Conservation (phyloP, 2,888 invertebrate genomes). For the Glaucopsyche alexis region DNA sequence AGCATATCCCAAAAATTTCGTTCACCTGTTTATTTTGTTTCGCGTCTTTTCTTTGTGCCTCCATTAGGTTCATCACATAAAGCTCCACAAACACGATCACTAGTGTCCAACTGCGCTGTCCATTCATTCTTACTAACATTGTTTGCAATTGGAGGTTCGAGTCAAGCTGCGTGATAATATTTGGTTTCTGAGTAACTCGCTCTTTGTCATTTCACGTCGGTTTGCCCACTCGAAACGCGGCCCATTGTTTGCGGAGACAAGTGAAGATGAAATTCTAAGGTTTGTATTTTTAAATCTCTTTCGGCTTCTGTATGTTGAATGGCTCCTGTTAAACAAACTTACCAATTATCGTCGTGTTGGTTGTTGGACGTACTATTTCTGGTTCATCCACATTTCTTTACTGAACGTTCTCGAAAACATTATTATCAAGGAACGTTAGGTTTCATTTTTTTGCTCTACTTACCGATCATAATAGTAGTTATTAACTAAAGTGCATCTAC, state of each 20-base stretch:
- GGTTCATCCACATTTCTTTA: slow-evolving; percentile 39
- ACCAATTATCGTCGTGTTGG: slow-evolving; percentile 60
- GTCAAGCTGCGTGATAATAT: slow-evolving; percentile 73
- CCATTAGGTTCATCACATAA: slow-evolving; percentile 35
- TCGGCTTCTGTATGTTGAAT: slow-evolving; percentile 74
- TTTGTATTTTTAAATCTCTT: slow-evolving; percentile 71
- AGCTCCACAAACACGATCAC: slow-evolving; percentile 33
- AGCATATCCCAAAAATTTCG: neutral
- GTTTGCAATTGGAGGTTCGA: slow-evolving; percentile 49
- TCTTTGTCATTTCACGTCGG: slow-evolving; percentile 60
- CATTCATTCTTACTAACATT: slow-evolving; percentile 48
- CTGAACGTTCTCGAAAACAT: slow-evolving; percentile 23
- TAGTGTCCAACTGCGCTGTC: slow-evolving; percentile 36
- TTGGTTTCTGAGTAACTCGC: slow-evolving; percentile 64
- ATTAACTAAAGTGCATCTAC: neutral
- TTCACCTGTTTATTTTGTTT: slow-evolving; percentile 23
- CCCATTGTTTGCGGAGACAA: slow-evolving; percentile 61
- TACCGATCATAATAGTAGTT: slow-evolving; percentile 13
- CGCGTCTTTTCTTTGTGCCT: slow-evolving; percentile 31
- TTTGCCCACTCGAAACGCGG: slow-evolving; percentile 61
- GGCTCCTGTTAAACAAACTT: slow-evolving; percentile 69
- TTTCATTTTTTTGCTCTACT: slow-evolving; percentile 30
- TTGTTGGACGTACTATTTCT: slow-evolving; percentile 39
- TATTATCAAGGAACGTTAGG: slow-evolving; percentile 20
- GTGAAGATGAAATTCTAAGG: slow-evolving; percentile 62